Evolutionary conservation across 2,113 vertebrate species (phyloP), one percentile per base, ranked within the genome.

Genomic region (Dicaeum eximium): DNA sequence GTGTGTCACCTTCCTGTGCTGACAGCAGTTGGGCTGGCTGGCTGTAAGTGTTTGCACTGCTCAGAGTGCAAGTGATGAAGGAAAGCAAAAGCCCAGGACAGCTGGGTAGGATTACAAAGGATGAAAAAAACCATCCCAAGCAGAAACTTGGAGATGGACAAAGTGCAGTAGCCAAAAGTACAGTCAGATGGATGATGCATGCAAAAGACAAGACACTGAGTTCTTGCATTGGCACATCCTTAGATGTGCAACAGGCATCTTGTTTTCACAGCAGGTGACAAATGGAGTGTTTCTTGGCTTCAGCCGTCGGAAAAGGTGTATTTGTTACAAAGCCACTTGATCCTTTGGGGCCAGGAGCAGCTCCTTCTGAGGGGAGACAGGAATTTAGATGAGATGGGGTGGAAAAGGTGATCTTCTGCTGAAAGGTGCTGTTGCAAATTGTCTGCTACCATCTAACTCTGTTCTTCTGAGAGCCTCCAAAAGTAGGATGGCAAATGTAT

Each of bases 21-120:
- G 95, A 88, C 82, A 92, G 90, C 80, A 54, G 16, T 71, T 88
- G 88, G 65, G 25, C 82, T 72, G 57, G n/a, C 72, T 86, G 40
- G 40, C 58, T 94, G 4, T 67, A 73, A 75, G 23, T 61, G 45
- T 57, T 86, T 53, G 72, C 80, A 38, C 53, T 24, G 37, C 50
- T 58, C 48, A 62, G 37, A 69, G 37, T 50, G 40, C 48, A 93
- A 88, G 80, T 67, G 48, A 58, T 90, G 51, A 88, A 78, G 82
- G 69, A 80, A 92, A 79, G 75, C 37, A 84, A 64, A 96, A 78
- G 12, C 8, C 48, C 37, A 25, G 61, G 53, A 40, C 42, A 85
- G 37, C 23, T 90, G 71, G 78, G 40, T 66, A 74, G 64, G 48
- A 71, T 33, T 92, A 47, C 24, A 71, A 67, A 86, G 53, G 15